phyloP scores from a whole-genome alignment of 2,888 invertebrate genomes.

The Hesperia comma region DNA sequence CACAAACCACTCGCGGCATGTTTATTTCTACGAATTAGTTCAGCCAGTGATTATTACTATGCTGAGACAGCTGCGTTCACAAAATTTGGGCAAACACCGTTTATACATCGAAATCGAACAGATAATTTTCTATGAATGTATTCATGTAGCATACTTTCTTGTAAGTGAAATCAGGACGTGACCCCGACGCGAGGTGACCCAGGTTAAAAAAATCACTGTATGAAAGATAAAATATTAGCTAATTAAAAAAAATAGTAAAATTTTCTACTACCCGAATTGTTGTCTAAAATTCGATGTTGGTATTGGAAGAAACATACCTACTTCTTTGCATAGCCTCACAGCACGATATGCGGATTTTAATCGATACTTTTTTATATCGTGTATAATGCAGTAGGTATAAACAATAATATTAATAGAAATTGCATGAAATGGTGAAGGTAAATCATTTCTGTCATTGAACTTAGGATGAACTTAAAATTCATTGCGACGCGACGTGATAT shows the following conservation, averaged over 20 bases:
- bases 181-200: too few species aligned
- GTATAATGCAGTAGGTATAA: too few species aligned
- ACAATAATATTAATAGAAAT: too few species aligned
- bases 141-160: slow-evolving; percentile 15
- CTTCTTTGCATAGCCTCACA: too few species aligned
- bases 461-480: background rate
- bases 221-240: too few species aligned
- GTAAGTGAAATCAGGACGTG: slow-evolving; percentile 2
- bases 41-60: slow-evolving; percentile 39
- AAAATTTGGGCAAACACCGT: slow-evolving; percentile 42
- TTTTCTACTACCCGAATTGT: too few species aligned
- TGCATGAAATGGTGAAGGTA: background rate
- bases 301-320: too few species aligned
- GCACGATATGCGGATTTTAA: too few species aligned
- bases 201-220: too few species aligned
- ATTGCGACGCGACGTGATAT: background rate
- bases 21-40: slow-evolving; percentile 51
- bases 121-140: slow-evolving; percentile 7
- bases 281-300: too few species aligned
- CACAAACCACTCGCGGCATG: slow-evolving; percentile 61
- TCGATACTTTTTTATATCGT: too few species aligned
- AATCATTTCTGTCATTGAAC: background rate
- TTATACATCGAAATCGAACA: slow-evolving; percentile 14
- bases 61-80: slow-evolving; percentile 49
- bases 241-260: too few species aligned